Evolutionary conservation across 2,888 invertebrate species (phyloP).

Genomic region (Campoplex capitator): DNA sequence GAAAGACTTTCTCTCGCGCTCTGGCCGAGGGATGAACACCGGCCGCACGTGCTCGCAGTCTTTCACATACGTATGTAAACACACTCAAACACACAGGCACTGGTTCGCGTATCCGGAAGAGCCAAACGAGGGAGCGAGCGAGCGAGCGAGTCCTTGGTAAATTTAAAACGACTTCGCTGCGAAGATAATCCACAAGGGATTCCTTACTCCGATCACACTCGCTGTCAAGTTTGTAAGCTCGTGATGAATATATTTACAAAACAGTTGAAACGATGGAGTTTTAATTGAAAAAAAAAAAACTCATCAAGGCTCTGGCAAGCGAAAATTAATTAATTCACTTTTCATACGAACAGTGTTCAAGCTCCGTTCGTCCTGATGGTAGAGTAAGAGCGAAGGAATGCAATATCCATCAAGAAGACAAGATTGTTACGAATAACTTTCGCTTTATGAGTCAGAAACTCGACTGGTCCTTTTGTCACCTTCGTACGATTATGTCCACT

Average conservation of each 20-base stretch:
- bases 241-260: background rate
- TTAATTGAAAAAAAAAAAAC: background rate
- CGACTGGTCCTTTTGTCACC: slow-evolving; percentile 12
- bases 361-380: slow-evolving; percentile 34
- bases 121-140: background rate
- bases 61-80: slow-evolving; percentile 36
- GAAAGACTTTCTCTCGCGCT: slow-evolving; percentile 54
- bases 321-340: slow-evolving; percentile 18
- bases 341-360: background rate
- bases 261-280: background rate
- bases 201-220: background rate
- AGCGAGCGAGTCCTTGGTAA: slow-evolving; percentile 6
- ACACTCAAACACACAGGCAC: slow-evolving; percentile 5
- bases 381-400: background rate
- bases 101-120: slow-evolving; percentile 32
- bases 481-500: slow-evolving; percentile 19
- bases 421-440: slow-evolving; percentile 52
- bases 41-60: slow-evolving; percentile 63
- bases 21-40: slow-evolving; percentile 54
- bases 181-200: slow-evolving; percentile 10
- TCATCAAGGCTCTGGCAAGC: background rate
- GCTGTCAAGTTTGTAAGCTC: background rate
- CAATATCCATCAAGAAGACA: background rate
- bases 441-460: slow-evolving; percentile 1
- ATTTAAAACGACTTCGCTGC: slow-evolving; percentile 14